Evolutionary conservation across 1,140 invertebrate species (phyloP).

Genomic region (Contarinia nasturtii): DNA sequence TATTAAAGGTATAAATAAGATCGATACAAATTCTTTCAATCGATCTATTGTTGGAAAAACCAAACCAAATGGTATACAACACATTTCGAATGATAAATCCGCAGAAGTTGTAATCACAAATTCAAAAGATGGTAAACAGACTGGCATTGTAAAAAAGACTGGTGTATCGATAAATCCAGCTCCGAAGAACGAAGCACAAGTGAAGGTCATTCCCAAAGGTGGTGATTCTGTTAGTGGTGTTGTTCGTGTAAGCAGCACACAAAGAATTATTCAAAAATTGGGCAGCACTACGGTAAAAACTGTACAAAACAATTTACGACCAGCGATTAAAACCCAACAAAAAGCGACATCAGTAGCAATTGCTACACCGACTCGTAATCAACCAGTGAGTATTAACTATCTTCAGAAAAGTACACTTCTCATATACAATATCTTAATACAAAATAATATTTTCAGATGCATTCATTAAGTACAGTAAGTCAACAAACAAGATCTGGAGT

Average conservation of each 20-base stretch:
- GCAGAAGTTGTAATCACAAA: conserved; percentile 22
- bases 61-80: background rate
- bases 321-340: background rate
- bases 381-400: background rate
- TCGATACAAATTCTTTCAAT: background rate
- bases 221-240: background rate
- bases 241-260: background rate
- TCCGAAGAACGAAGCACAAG: conserved; percentile 1
- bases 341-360: background rate
- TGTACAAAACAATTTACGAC: background rate
- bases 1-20: background rate
- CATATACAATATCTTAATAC: background rate
- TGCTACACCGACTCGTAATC: background rate
- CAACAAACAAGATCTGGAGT: background rate
- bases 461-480: too few relatives aligned
- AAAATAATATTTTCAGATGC: background rate
- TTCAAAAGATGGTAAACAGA: conserved; percentile 16
- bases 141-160: conserved; percentile 20
- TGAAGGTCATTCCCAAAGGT: background rate
- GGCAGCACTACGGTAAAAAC: background rate
- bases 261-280: background rate
- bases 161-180: conserved; percentile 6
- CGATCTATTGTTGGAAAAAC: background rate
- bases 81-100: background rate
- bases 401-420: conserved; percentile 3